Evolutionary conservation across 1,140 invertebrate species (phyloP).

Genomic region (Fopius arisanus): DNA sequence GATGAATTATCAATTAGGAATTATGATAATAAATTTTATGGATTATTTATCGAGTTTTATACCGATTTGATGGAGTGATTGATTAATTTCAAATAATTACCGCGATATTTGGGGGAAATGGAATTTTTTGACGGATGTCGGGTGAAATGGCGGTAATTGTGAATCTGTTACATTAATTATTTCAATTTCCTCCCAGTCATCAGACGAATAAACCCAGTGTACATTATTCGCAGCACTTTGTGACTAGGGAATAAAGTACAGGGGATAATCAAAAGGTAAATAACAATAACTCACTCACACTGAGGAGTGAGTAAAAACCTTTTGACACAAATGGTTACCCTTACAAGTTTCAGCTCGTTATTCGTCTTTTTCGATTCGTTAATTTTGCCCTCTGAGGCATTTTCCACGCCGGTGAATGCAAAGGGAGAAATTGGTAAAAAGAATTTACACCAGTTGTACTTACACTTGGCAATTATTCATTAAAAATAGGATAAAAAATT

Average conservation of each 20-base stretch:
- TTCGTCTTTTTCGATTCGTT: constrained; percentile 6
- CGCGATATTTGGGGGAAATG: too few relatives aligned
- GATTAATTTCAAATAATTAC: too few relatives aligned
- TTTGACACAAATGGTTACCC: neutral
- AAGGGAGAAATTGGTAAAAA: neutral
- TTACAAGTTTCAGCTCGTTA: neutral
- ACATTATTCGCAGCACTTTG: too few relatives aligned
- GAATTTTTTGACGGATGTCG: too few relatives aligned
- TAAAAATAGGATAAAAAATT: neutral
- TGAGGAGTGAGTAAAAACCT: neutral
- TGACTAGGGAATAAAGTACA: neutral
- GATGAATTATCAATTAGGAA: too few relatives aligned
- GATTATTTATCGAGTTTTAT: too few relatives aligned
- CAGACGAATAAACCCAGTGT: too few relatives aligned
- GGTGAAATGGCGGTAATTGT: too few relatives aligned
- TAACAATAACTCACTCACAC: neutral
- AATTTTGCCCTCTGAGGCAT: constrained; percentile 5
- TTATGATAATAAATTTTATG: too few relatives aligned
- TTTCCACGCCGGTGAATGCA: neutral
- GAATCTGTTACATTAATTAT: too few relatives aligned
- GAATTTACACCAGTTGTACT: neutral
- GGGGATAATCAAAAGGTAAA: neutral
- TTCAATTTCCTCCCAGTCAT: too few relatives aligned
- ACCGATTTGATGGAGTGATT: too few relatives aligned
- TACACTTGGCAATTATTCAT: neutral